Conservation (phyloP, 2,113 vertebrate genomes). For the Canis aureus region DNA sequence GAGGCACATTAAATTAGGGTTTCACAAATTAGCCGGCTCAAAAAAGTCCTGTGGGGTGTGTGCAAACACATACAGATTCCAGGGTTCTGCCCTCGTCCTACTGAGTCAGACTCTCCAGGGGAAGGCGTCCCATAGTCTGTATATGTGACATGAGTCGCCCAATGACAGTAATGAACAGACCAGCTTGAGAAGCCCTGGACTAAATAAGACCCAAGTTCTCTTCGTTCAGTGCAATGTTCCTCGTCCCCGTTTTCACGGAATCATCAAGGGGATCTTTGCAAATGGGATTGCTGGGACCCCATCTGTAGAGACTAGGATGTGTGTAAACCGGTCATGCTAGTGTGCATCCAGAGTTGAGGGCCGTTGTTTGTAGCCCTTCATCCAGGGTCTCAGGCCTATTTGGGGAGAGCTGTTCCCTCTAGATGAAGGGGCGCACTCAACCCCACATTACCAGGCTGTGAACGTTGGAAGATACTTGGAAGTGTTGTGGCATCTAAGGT, state of each 20-base stretch:
- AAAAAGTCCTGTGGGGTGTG: background rate
- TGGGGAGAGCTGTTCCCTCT: background rate
- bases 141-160: background rate
- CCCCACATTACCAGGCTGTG: background rate
- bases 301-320: background rate
- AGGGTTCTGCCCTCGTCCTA: background rate
- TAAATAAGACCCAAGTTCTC: background rate
- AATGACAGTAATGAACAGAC: background rate
- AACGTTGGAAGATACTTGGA: background rate
- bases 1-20: background rate
- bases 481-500: constrained; percentile 20
- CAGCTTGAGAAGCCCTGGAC: background rate
- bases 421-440: background rate
- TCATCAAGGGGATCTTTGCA: background rate
- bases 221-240: background rate
- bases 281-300: background rate
- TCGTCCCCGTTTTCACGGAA: background rate
- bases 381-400: background rate
- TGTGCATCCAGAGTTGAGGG: background rate
- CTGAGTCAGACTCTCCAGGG: background rate
- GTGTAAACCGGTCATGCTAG: background rate
- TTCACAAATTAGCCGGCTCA: background rate
- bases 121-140: background rate
- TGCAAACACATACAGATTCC: background rate
- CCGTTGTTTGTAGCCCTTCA: background rate